Base-by-base conservation (phyloP, 2,797 vertebrate species). In the Sebastes itinus region DNA sequence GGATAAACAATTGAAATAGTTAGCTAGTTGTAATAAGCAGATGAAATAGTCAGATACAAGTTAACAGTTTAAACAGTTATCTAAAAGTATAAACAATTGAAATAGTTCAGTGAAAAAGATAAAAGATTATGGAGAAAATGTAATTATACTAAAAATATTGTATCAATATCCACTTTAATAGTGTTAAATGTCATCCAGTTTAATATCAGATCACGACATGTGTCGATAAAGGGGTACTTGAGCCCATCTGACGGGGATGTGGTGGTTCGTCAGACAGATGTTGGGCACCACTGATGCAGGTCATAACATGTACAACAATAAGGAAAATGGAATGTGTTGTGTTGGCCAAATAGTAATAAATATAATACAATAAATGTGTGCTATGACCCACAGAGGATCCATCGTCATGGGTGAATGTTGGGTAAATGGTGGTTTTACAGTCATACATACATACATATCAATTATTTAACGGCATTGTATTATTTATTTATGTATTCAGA, bases 401-500 rank as follows among this genome's bases (percentile, higher is more conserved):
- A 74, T 32, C 59, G 25, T 80, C 22, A 79, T 30, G 71, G 46
- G n/a, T 78, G 52, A 70, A 7, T 55, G 42, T 54, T 82, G 33
- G 14, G 23, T 74, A 79, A 84, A 72, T 71, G 13, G 2, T n/a
- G 28, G 52, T 75, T 75, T 71, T 54, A 7, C 3, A 49, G 25
- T 33, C n/a, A 69, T 25, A 60, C 12, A 75, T 69, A 49, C 0
- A 18, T 69, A 28, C 33, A 64, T 73, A 33, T 77, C 20, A 75
- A 81, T 77, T 52, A 86, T 86, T 79, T 49, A 65, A 46, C 28
- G 35, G 25, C 42, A 55, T 10, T 84, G 35, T 62, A 35, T 79
- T 63, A 84, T 71, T 61, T 68, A 73, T 86, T 67, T 68, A 70
- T 80, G 72, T 30, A 35, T 86, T 72, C 59, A 70, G 14, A 13